These are phyloP conservation scores for Apodemus speciosus DNA, from an alignment of 2,113 vertebrate genomes.

Conservation along the genomic window DNA sequence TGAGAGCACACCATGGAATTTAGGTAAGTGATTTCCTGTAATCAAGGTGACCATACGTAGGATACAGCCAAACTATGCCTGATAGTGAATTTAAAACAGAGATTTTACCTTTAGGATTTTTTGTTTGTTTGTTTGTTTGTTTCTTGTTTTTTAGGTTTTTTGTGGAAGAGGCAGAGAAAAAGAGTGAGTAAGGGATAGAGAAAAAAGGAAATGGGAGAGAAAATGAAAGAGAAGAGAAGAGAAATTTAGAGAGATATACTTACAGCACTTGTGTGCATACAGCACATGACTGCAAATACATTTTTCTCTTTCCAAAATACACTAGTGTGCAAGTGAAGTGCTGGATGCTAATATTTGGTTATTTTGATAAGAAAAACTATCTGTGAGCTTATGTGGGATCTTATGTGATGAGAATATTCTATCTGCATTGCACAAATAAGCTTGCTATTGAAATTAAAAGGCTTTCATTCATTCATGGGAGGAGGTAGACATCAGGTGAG, in stretches of 20 bases:
- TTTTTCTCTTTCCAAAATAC: neutral
- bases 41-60: slow-evolving; percentile 66
- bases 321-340: neutral
- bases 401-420: neutral
- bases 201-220: neutral
- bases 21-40: slow-evolving; percentile 77
- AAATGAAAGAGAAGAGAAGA: neutral
- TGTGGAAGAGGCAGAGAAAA: neutral
- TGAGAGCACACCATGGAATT: too few species aligned
- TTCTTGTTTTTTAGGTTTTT: neutral
- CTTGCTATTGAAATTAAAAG: neutral
- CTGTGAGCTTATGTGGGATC: neutral
- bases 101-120: neutral
- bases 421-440: neutral
- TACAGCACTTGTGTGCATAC: neutral
- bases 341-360: neutral
- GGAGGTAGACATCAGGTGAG: neutral
- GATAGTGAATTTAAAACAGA: neutral
- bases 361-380: slow-evolving; percentile 15
- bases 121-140: neutral
- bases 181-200: neutral
- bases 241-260: neutral
- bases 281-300: neutral
- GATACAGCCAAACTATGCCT: slow-evolving; percentile 3
- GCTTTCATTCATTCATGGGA: neutral